Conservation (phyloP, 2,888 invertebrate genomes). For the Penaeus monodon region DNA sequence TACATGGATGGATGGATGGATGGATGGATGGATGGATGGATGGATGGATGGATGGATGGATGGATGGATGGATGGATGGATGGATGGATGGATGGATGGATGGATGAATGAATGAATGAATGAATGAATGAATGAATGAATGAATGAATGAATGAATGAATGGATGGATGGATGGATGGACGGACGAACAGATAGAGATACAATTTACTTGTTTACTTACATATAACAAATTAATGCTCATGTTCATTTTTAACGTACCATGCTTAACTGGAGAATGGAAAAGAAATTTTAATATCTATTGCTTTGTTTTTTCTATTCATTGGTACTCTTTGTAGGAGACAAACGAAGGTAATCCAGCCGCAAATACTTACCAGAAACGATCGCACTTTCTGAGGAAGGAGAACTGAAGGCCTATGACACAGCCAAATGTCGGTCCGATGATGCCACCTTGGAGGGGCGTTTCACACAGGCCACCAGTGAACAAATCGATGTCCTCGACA, state of each 20-base stretch:
- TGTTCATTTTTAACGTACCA: not conserved
- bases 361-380: constrained; percentile 82
- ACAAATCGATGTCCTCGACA: constrained; percentile 95
- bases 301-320: no score
- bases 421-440: constrained; percentile 93
- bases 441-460: constrained; percentile 83
- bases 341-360: constrained; percentile 5
- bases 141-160: not conserved
- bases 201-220: not conserved
- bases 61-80: no score
- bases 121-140: not conserved
- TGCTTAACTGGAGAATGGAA: not conserved
- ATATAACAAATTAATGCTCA: not conserved
- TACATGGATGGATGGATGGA: no score
- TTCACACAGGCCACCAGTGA: constrained; percentile 94
- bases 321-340: not conserved
- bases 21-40: no score
- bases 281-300: no score
- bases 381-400: constrained; percentile 91
- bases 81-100: no score
- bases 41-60: no score
- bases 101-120: no score
- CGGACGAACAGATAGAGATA: not conserved
- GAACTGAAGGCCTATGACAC: constrained; percentile 95
- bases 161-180: not conserved